Evolutionary conservation across 2,113 vertebrate genomes (phyloP).

Genomic region (Natator depressus): DNA sequence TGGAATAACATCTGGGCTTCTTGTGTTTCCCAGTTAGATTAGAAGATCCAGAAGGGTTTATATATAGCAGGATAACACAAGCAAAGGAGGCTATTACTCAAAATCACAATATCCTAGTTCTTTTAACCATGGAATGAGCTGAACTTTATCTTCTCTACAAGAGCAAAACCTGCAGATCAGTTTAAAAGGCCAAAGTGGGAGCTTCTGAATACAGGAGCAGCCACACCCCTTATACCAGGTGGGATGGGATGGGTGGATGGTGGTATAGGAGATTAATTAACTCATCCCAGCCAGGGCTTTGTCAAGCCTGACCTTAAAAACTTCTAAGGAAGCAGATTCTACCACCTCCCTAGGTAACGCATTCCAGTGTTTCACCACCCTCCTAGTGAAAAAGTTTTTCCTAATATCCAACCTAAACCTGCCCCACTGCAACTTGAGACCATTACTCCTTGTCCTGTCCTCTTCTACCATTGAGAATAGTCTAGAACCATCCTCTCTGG

Average conservation of each 20-base stretch:
- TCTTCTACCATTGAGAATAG: no score
- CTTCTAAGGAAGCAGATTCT: no score
- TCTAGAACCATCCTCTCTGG: no score
- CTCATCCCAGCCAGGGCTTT: no score
- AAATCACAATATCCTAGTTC: not conserved
- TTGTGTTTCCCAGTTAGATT: accelerated
- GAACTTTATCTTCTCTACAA: not conserved
- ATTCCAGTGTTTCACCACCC: no score
- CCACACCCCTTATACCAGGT: not conserved
- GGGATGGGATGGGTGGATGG: not conserved
- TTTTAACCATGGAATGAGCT: not conserved
- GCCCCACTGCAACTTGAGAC: no score
- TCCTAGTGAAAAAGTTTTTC: no score
- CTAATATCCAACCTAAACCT: no score
- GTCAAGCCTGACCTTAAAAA: no score
- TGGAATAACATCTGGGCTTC: not conserved
- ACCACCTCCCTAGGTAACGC: no score
- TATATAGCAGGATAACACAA: not conserved
- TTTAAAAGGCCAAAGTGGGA: not conserved
- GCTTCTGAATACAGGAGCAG: not conserved
- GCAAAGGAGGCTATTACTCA: not conserved
- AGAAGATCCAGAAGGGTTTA: not conserved
- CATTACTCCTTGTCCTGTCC: no score
- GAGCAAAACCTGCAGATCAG: not conserved
- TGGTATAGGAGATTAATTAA: not conserved